Base-by-base conservation (phyloP, 2,797 vertebrate genomes). In the Gastrophryne carolinensis region DNA sequence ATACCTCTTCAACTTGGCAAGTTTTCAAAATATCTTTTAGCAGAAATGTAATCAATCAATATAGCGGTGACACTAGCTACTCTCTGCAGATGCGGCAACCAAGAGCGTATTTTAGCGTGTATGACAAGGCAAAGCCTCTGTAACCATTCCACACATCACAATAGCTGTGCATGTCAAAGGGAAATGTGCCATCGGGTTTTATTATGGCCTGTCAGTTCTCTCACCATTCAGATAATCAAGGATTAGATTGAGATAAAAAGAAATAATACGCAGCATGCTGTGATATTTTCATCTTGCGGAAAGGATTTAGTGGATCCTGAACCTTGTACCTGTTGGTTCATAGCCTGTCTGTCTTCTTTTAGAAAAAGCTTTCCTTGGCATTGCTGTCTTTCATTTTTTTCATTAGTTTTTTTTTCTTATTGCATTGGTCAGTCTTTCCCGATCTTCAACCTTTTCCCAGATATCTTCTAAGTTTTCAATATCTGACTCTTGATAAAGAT, bases 11-110 rank as follows among this genome's bases (percentile, higher is more conserved):
- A 53, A 4, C 12, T 49, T 26, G 11, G 64, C 30, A 66, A 50
- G 29, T 34, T 52, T 60, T 63, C 37, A 53, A 67, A n/a, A 53
- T 47, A 67, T 67, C 15, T 19, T 34, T 35, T 35, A 53, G 29
- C 64, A 35, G 47, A 34, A 34, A 67, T 11, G 64, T 53, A 67
- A 49, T 53, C 64, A 19, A 37, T 67, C 49, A 67, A 67, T 67
- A 67, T 53, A 67, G 30, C 8, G 34, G 50, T 68, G 50, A 56
- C 50, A 41, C 12, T 26, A 26, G 34, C 26, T 27, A 34, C 32
- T 39, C 41, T 68, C 21, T 17, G 15, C 50, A 35, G 50, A 58
- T 34, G 23, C 15, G 10, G 35, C 32, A 54, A 39, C 50, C 11
- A 35, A 35, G 17, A 68, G 41, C 8, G 10, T 24, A 19, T 26